Conservation (phyloP, 2,888 invertebrate genomes). For the Mimumesa dahlbomi region DNA sequence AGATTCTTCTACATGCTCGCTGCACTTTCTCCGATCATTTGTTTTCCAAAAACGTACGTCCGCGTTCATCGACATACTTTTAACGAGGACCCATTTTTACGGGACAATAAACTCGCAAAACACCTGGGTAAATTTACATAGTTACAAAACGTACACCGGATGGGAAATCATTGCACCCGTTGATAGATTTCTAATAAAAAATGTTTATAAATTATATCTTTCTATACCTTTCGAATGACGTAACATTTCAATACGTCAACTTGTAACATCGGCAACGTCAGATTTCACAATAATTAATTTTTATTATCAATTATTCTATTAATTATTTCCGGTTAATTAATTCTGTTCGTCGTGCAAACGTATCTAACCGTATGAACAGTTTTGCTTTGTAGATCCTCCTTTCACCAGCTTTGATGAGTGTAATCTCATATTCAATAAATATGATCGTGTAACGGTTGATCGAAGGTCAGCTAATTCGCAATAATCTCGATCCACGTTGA, state of each 20-base stretch:
- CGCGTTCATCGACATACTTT: constrained; percentile 58
- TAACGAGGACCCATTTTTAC: constrained; percentile 21
- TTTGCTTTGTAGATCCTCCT: constrained; percentile 24
- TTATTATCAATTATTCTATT: not conserved
- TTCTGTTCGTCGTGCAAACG: constrained; percentile 26
- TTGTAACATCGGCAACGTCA: not conserved
- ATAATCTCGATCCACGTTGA: constrained; percentile 25
- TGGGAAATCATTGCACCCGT: too few species aligned
- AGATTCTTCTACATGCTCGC: constrained; percentile 54
- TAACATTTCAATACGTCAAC: too few species aligned
- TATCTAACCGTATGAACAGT: constrained; percentile 27
- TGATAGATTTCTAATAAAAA: too few species aligned
- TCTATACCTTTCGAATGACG: too few species aligned
- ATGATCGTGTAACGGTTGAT: constrained; percentile 55
- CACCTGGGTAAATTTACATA: not conserved
- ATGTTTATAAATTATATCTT: too few species aligned
- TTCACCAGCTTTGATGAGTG: constrained; percentile 32
- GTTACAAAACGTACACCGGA: too few species aligned
- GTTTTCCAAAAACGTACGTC: constrained; percentile 65
- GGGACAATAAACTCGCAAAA: constrained; percentile 21
- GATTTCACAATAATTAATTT: not conserved
- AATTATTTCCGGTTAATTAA: constrained; percentile 31
- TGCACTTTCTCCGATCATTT: constrained; percentile 69
- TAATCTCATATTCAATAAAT: constrained; percentile 45
- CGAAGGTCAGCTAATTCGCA: constrained; percentile 44